These are phyloP conservation scores for Merodon equestris DNA, from an alignment of 2,888 invertebrate genomes.

Conservation along the genomic window DNA sequence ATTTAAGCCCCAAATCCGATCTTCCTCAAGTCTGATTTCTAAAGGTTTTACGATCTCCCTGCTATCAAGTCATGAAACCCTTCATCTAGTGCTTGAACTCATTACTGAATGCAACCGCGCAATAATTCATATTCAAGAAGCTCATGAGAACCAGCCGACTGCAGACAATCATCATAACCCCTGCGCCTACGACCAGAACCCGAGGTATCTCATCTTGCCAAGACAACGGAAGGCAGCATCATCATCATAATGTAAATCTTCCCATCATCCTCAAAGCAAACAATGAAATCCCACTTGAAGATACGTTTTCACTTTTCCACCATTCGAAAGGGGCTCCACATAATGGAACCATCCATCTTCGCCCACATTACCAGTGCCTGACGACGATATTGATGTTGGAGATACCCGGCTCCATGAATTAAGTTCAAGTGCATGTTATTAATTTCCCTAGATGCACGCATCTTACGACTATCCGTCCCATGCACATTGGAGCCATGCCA, in stretches of 20 bases:
- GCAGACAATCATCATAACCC: not conserved
- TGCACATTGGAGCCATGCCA: no score
- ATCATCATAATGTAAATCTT: not conserved
- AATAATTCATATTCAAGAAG: not conserved
- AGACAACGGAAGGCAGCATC: no score
- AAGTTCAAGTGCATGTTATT: constrained; percentile 63
- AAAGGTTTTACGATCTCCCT: no score
- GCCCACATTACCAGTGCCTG: no score
- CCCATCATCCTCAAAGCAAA: constrained; percentile 10
- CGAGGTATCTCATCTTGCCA: not conserved
- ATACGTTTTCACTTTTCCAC: constrained; percentile 48
- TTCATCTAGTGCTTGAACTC: not conserved
- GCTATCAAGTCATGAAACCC: not conserved
- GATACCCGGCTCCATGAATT: constrained; percentile 6
- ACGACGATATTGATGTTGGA: no score
- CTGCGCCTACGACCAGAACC: not conserved
- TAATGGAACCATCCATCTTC: constrained; percentile 9
- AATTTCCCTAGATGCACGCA: constrained; percentile 30
- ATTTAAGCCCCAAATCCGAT: no score
- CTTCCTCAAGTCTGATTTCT: no score
- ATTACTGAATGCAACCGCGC: not conserved
- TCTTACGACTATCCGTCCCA: no score
- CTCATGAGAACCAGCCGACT: constrained; percentile 6
- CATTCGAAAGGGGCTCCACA: no score
- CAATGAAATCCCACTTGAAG: constrained; percentile 22